phyloP scores from a whole-genome alignment of 2,797 vertebrate genomes.

The Tenualosa thibaudeaui region DNA sequence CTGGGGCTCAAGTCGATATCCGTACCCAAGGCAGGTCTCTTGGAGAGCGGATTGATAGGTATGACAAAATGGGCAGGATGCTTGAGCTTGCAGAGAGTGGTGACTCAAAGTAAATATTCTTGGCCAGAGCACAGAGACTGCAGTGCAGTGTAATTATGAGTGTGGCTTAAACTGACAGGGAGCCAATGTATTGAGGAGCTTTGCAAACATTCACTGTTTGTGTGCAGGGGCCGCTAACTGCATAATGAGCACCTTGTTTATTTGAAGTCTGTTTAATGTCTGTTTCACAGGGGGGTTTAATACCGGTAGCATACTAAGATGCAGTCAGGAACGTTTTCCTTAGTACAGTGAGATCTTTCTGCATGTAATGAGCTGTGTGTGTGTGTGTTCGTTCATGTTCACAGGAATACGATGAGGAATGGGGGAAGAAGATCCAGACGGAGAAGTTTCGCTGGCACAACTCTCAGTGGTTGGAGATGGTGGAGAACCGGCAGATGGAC shows the following conservation, averaged over 20 bases:
- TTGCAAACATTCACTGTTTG: not conserved
- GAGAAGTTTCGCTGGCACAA: constrained; percentile 94
- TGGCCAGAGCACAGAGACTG: constrained; percentile 3
- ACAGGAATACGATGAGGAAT: constrained; percentile 89
- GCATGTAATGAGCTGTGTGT: not conserved
- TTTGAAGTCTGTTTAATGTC: constrained; percentile 8
- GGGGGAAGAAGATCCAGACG: constrained; percentile 88
- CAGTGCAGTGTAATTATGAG: constrained; percentile 22
- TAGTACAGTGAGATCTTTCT: not conserved
- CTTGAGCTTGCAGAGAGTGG: not conserved
- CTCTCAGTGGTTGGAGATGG: constrained; percentile 94
- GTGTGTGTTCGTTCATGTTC: constrained; percentile 3
- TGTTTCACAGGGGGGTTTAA: not conserved
- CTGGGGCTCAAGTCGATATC: constrained; percentile 44
- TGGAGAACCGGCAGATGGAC: constrained; percentile 86
- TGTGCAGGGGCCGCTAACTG: not conserved
- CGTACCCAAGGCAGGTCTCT: constrained; percentile 46
- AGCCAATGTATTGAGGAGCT: not conserved
- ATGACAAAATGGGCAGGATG: constrained; percentile 21
- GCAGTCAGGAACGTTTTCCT: not conserved
- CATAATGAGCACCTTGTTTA: not conserved
- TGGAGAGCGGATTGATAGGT: constrained; percentile 57
- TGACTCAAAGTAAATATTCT: not conserved
- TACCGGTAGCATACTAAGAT: not conserved
- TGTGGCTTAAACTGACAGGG: not conserved